Evolutionary conservation across 2,888 invertebrate species (phyloP), one percentile per base, ranked within the genome.

Genomic region (Ditula angustiorana): DNA sequence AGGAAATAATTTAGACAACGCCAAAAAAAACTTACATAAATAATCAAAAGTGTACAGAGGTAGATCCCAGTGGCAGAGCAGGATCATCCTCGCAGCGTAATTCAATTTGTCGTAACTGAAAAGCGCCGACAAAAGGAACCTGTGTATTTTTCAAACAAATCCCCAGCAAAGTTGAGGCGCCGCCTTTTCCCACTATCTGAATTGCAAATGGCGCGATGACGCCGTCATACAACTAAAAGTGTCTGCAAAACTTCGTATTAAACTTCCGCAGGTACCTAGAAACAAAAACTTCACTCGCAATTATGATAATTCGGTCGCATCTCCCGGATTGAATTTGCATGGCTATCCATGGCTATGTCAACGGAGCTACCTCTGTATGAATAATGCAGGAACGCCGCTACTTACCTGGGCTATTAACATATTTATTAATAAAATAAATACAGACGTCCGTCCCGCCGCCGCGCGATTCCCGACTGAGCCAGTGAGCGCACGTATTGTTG

Each of bases 351-450:
- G 82, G 88, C 88, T 90, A 86, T 90, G 92, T 92, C 92, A 92
- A 92, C 91, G 84, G 84, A 82, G 88, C 87, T 85, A 86, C 89
- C 88, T 84, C 75, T 81, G 84, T 87, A 16, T 92, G 92, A 91
- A 92, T 92, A 87, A 92, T 92, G 92, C 90, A 92, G 76, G 62
- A 71, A 64, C 79, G 75, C 75, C 78, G 88, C 88, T 85, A 90
- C 92, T 92, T 91, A 92, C 90, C 91, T 90, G 78, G 71, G 73
- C 74, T 77, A 92, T 92, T 92, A 91, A 90, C 92, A 92, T 92
- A 92, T 92, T 92, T 92, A 92, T 92, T 92, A 92, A 92, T 92
- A 92, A 91, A 88, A 92, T 92, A 92, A 90, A 91, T 91, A 89
- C 80, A 84, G 86, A 84, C 88, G 90, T 88, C 89, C 87, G 82